Evolutionary conservation across 2,797 vertebrate genomes (phyloP), one percentile per base, ranked within the genome.

Genomic region (Hydrocynus forskahlii): DNA sequence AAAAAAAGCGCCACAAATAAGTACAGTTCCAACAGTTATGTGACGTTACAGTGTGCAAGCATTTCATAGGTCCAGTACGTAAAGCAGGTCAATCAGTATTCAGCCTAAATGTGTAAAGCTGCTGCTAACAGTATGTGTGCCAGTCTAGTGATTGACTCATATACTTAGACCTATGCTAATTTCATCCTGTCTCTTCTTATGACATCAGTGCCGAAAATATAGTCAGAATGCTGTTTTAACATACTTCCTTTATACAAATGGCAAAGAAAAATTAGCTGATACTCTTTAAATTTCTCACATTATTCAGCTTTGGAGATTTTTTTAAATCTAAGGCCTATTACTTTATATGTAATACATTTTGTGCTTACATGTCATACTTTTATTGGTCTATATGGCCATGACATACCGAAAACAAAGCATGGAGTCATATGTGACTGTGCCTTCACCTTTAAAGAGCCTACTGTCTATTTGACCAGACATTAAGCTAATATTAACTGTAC

Each of bases 271-370:
- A 40, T n/a, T 66, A n/a, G 35, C 16, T 40, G 35, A 66, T 4
- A 5, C 62, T 38, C 12, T 35, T 29, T 16, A 16, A 17, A 63
- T 69, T 66, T 14, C 13, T 52, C 63, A 67, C 19, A 67, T 19
- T 40, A n/a, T 12, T 9, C 8, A 67, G n/a, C 23, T 35, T 14
- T 78, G 67, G 54, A 62, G 12, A 38, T 12, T 23, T 40, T 0
- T n/a, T 8, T 16, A 71, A 45, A 6, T 60, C 68, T 72, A 54
- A 75, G 71, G 52, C 55, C 50, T 74, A 59, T 29, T 35, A 40
- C n/a, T 13, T 69, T 29, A 14, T 38, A 52, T n/a, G 35, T 69
- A 66, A 66, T 66, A 66, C 38, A 17, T 19, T 75, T 67, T 25
- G 73, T 43, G 29, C 50, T 60, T 62, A 60, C 54, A 75, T 14